Base-by-base conservation (phyloP, 2,113 vertebrate genomes). In the Otis tarda region DNA sequence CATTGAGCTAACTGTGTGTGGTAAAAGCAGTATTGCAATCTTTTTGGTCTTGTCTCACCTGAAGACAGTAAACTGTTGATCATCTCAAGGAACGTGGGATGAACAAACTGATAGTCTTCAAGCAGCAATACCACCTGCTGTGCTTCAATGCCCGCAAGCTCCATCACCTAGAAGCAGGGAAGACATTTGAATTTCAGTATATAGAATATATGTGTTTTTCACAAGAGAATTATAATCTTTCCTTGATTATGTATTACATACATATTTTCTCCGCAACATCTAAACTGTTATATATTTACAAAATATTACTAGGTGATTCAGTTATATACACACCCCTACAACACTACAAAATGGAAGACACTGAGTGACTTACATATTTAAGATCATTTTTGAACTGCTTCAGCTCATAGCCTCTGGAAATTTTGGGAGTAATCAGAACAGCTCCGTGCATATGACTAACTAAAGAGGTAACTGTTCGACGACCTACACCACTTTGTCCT, bases 311-410 rank as follows among this genome's bases (percentile, higher is more conserved):
- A 76, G 9, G 35, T 35, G 18, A 91, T 57, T 74, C 33, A 71
- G 12, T 67, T 75, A 30, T 23, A 56, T 21, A 56, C 10, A 73
- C 35, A 56, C 4, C 30, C 10, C 12, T 73, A 87, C 19, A 89
- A 31, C 27, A 67, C 31, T 49, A 63, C 10, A 55, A 64, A 93
- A 68, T 11, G 70, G 60, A 89, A 67, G 4, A 74, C 5, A 75
- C 1, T 16, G 20, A 88, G 56, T 17, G 19, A 97, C 98, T 97
- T 97, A 99, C 99, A 61, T 97, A 95, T 97, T 99, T 99, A 33
- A 99, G 98, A 96, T 99, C 99, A 86, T 96, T 99, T 97, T 97
- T 99, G 98, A 99, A 99, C 52, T 99, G 98, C 93, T 99, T 99
- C 37, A 99, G 96, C 24, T 98, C 96, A 89, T 99, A 99, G n/a